Evolutionary conservation across 1,140 invertebrate species (phyloP).

Genomic region (Diploscapter pachys): DNA sequence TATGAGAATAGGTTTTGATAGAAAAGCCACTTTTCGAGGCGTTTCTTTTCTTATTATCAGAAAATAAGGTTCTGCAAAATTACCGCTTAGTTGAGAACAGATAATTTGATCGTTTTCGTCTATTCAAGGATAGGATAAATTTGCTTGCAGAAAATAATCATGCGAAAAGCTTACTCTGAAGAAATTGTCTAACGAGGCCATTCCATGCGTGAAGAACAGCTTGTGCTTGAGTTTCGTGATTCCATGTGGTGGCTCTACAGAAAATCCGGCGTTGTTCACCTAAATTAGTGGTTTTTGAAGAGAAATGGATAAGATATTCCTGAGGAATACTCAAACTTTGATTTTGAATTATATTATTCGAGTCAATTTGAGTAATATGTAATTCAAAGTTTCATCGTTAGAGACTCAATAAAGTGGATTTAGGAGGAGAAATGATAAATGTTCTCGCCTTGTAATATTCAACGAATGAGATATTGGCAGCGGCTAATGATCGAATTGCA

Average conservation of each 20-base stretch:
- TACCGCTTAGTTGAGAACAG: background rate
- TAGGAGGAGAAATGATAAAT: background rate
- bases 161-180: slow-evolving; percentile 19
- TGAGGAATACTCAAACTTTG: no score
- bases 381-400: no score
- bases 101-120: slow-evolving; percentile 7
- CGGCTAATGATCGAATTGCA: slow-evolving; percentile 26
- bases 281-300: background rate
- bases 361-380: no score
- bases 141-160: no score
- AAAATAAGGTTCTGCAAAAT: background rate
- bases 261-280: slow-evolving; percentile 33
- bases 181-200: slow-evolving; percentile 24
- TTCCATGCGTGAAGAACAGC: slow-evolving; percentile 29
- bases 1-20: no score
- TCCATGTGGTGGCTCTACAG: slow-evolving; percentile 12
- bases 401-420: background rate
- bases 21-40: no score
- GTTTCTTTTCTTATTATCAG: no score
- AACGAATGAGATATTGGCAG: slow-evolving; percentile 34
- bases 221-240: slow-evolving; percentile 33
- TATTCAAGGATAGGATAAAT: slow-evolving; percentile 4
- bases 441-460: slow-evolving; percentile 34
- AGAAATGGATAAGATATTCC: no score
- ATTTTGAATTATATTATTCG: no score